These are phyloP conservation scores for Carcharodon carcharias DNA, from an alignment of 2,797 vertebrate genomes.

Conservation along the genomic window DNA sequence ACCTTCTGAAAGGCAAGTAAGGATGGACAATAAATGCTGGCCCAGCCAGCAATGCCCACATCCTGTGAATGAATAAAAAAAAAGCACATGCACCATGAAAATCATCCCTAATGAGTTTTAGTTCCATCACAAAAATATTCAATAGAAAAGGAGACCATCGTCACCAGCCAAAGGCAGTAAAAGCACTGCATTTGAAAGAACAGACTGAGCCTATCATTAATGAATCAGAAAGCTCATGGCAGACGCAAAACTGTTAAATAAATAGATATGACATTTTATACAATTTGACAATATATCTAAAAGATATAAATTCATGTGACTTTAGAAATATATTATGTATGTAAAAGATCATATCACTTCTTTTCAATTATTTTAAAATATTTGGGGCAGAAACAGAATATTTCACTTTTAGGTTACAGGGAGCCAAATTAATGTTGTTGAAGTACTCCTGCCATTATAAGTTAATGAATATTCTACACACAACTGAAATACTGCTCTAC, in stretches of 20 bases:
- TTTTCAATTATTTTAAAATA: not conserved
- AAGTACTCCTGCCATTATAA: not conserved
- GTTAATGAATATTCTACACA: conserved; percentile 10
- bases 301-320: not conserved
- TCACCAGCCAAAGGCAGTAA: not conserved
- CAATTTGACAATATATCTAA: not conserved
- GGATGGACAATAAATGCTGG: no score
- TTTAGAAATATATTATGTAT: not conserved
- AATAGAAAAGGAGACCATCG: not conserved
- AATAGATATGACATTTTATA: not conserved
- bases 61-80: no score
- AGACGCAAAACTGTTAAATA: not conserved
- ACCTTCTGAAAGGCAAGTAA: no score
- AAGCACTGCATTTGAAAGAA: not conserved
- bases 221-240: not conserved
- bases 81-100: not conserved
- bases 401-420: not conserved
- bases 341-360: not conserved
- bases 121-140: not conserved
- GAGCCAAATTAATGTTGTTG: not conserved
- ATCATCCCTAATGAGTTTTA: not conserved
- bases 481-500: not conserved
- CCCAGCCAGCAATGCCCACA: no score
- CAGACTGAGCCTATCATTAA: not conserved
- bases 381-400: not conserved